Conservation (phyloP, 2,113 vertebrate genomes). For the Platichthys flesus region DNA sequence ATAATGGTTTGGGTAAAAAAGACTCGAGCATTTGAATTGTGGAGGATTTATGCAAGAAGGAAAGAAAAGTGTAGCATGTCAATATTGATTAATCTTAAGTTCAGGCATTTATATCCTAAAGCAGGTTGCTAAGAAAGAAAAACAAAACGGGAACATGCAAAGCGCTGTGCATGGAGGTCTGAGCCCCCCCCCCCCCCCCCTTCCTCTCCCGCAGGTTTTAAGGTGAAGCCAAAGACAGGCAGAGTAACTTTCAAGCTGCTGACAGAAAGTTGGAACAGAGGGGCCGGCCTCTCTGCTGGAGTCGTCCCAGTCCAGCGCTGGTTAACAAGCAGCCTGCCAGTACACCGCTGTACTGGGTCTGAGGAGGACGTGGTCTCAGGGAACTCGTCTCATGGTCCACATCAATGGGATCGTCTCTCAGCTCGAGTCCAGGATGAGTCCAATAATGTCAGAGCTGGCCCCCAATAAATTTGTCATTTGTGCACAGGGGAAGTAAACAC, state of each 20-base stretch:
- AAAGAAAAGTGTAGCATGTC: not conserved
- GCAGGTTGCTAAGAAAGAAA: not conserved
- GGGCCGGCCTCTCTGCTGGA: constrained; percentile 34
- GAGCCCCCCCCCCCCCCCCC: not conserved
- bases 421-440: constrained; percentile 20
- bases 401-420: constrained; percentile 36
- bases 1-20: too few relatives aligned
- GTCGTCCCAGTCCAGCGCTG: constrained; percentile 1
- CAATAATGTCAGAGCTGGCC: constrained; percentile 31
- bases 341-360: constrained; percentile 30
- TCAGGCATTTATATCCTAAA: not conserved
- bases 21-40: too few relatives aligned
- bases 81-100: not conserved
- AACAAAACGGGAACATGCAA: not conserved
- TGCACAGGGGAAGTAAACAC: not conserved
- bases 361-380: constrained; percentile 29
- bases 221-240: constrained; percentile 11
- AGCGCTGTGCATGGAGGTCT: constrained; percentile 4
- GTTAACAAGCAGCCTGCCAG: constrained; percentile 36
- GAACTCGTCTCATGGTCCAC: constrained; percentile 38
- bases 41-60: not conserved
- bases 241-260: constrained; percentile 41
- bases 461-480: constrained; percentile 41
- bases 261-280: constrained; percentile 58
- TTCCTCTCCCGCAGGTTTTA: constrained; percentile 16